Base-by-base conservation (phyloP, 2,797 vertebrate species). In the Anas georgica region DNA sequence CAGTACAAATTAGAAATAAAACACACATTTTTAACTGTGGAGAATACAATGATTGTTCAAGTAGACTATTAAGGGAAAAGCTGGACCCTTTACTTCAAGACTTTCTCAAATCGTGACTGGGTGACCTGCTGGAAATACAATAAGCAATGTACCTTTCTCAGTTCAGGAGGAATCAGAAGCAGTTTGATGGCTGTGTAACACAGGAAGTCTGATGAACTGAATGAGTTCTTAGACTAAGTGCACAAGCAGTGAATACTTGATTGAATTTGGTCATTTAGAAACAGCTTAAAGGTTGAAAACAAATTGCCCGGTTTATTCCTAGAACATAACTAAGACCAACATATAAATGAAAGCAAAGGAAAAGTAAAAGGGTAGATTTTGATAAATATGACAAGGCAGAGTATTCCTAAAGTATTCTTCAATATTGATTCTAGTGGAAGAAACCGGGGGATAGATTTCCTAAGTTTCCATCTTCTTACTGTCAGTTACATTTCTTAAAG, bases 361-460 rank as follows among this genome's bases (percentile, higher is more conserved):
- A 64, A 59, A 55, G 13, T 6, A 33, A 85, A 45, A 68, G 4
- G 4, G 7, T 25, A 84, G 25, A 72, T 83, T 87, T 77, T 87
- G 31, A 22, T 56, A 85, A 85, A 83, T 46, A 26, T 75, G 69
- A 72, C 13, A 0, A 29, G 15, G 15, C 33, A 78, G 41, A 48
- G 18, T 58, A 69, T 66, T 88, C 29, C 17, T 70, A 50, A 60
- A 77, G 20, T 81, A 62, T 54, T 86, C 33, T 55, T 70, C 48
- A 81, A 79, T 73, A 73, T 50, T 62, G 39, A 83, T 93, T 95
- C 72, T 72, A 86, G 48, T 76, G 69, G 58, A 91, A 95, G 33
- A 87, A 89, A 68, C 5, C 54, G 10, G n/a, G 85, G 33, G 9
- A 72, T 72, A 69, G 17, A 75, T 89, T 87, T 88, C 82, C 69